A percentile compares a stretch with the other conserved stretches of the same genome.
These are phyloP conservation scores for Acridotheres tristis DNA, from an alignment of 2,797 vertebrate species.

Conservation along the genomic window DNA sequence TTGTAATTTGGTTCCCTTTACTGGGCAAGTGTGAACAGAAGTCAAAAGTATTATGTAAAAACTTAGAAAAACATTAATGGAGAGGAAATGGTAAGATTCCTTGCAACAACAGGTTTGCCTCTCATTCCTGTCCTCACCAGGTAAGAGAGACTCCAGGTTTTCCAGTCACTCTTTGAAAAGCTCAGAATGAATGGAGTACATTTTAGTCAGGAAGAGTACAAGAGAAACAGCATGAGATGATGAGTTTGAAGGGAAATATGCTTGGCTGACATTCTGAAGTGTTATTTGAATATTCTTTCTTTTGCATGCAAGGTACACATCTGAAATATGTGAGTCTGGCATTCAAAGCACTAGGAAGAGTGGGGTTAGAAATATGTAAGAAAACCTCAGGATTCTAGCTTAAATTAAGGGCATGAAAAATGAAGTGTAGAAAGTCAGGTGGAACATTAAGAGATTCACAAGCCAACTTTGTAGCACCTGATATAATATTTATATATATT, in stretches of 20 bases:
- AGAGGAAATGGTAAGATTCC: background rate
- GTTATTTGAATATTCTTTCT: conserved; percentile 18
- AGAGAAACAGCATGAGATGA: background rate
- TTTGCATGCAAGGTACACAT: background rate
- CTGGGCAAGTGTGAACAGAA: background rate
- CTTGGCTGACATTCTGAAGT: conserved; percentile 41
- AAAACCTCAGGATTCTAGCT: background rate
- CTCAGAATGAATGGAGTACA: background rate
- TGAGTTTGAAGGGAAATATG: conserved; percentile 17
- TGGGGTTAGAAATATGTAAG: background rate
- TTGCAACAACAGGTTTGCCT: background rate
- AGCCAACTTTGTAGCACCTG: background rate
- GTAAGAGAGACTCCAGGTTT: background rate
- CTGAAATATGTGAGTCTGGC: background rate
- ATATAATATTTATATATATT: background rate
- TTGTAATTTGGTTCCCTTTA: background rate
- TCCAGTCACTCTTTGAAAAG: background rate
- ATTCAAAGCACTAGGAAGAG: background rate
- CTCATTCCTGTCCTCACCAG: background rate
- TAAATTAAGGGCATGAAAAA: background rate
- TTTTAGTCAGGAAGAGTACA: background rate
- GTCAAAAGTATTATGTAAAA: background rate
- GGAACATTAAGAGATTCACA: background rate
- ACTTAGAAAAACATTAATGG: background rate
- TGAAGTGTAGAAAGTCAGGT: background rate